Percentiles rank a stretch among this genome's conserved stretches.
Evolutionary conservation across 2,113 vertebrate species (phyloP).

Genomic region (Macquaria ambigua): DNA sequence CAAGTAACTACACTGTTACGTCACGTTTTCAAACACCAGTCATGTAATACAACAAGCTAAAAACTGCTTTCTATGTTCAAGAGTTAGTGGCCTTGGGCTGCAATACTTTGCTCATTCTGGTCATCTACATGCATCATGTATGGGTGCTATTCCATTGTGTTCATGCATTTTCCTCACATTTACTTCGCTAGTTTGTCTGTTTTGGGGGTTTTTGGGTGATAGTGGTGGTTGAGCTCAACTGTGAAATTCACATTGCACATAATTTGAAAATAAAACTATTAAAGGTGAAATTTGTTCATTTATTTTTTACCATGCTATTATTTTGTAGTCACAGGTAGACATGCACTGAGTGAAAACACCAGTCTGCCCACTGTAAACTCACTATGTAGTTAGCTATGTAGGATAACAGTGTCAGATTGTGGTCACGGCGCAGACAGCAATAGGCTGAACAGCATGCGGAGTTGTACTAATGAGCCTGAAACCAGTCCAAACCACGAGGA

Average conservation of each 20-base stretch:
- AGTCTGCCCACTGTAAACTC: not conserved
- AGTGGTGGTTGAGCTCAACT: conserved; percentile 86
- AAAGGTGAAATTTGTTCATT: conserved; percentile 49
- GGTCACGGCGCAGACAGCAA: not conserved
- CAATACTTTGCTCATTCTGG: conserved; percentile 41
- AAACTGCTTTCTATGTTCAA: conserved; percentile 55
- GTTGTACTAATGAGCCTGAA: not conserved
- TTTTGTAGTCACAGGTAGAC: not conserved
- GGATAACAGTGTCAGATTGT: not conserved
- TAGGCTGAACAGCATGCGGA: not conserved
- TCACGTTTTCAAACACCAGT: conserved; percentile 75
- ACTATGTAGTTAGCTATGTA: too few relatives aligned
- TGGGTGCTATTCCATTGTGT: conserved; percentile 76
- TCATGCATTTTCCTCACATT: conserved; percentile 59
- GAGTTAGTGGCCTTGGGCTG: conserved; percentile 28
- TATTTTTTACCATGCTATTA: not conserved
- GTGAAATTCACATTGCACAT: conserved; percentile 90
- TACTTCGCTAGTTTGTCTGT: conserved; percentile 68
- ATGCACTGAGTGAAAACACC: not conserved
- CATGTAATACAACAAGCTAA: conserved; percentile 73
- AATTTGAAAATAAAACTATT: conserved; percentile 86
- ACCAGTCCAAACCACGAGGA: not conserved
- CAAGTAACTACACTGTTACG: conserved; percentile 50
- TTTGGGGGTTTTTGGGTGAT: conserved; percentile 76
- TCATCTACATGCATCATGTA: conserved; percentile 46